Conservation (phyloP, 1,140 invertebrate species). For the Bombus affinis region DNA sequence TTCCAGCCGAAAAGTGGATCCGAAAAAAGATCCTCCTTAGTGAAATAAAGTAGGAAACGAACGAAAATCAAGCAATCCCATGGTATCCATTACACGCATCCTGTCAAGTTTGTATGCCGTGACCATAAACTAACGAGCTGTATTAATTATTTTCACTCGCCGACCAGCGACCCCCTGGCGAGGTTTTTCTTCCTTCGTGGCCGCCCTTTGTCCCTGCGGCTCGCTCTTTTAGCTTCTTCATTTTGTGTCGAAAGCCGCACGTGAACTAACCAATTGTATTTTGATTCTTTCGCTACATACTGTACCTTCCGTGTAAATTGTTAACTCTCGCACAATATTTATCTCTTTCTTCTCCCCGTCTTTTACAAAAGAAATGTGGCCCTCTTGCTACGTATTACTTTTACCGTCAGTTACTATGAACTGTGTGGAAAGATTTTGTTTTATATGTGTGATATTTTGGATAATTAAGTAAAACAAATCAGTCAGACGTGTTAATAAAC, state of each 20-base stretch:
- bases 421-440: too few species aligned
- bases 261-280: background rate
- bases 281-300: background rate
- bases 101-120: conserved; percentile 38
- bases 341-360: background rate
- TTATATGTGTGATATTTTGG: too few species aligned
- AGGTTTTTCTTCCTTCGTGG: conserved; percentile 10
- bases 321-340: background rate
- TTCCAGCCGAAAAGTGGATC: conserved; percentile 61
- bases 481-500: too few species aligned
- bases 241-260: background rate
- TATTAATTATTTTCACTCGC: conserved; percentile 68
- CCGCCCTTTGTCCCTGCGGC: background rate
- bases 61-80: conserved; percentile 34
- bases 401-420: too few species aligned
- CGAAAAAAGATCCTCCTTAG: conserved; percentile 20
- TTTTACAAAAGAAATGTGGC: background rate
- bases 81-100: conserved; percentile 56
- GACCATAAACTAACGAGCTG: conserved; percentile 53
- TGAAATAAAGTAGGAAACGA: conserved; percentile 19
- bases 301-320: background rate
- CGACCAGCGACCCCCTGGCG: conserved; percentile 38
- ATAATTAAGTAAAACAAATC: too few species aligned
- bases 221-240: background rate
- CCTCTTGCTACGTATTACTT: background rate